Evolutionary conservation across 2,113 vertebrate genomes (phyloP).

Genomic region (Callospermophilus lateralis): DNA sequence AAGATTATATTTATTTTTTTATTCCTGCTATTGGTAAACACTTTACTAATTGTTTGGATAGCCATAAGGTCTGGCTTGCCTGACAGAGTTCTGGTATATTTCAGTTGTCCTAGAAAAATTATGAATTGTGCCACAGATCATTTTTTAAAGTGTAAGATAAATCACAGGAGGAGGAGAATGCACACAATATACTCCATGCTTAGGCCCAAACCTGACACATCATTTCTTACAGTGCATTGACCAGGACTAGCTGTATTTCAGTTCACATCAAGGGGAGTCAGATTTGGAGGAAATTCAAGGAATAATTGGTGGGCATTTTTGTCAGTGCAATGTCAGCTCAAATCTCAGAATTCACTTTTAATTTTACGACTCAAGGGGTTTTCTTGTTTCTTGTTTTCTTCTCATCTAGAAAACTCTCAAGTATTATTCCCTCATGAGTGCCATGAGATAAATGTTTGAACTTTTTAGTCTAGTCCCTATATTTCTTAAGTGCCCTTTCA

Average conservation of each 20-base stretch:
- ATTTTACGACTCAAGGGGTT: neutral
- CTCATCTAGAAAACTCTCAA: neutral
- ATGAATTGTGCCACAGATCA: neutral
- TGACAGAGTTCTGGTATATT: neutral
- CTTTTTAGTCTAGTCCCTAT: neutral
- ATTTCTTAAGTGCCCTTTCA: neutral
- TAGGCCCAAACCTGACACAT: neutral
- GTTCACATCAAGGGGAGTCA: neutral
- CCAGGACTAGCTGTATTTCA: neutral
- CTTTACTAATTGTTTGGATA: neutral
- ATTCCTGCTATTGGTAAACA: neutral
- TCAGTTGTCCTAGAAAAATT: neutral
- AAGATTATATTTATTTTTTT: neutral
- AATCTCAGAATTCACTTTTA: neutral
- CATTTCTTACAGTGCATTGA: neutral
- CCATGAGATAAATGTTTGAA: neutral
- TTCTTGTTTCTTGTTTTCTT: neutral
- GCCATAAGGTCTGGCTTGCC: neutral
- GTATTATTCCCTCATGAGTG: neutral
- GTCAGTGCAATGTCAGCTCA: neutral
- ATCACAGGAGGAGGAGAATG: neutral
- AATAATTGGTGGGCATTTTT: neutral
- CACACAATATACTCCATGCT: neutral
- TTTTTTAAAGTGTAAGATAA: neutral
- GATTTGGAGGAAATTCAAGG: neutral